Conservation (phyloP, 2,888 invertebrate genomes). For the Chironomus riparius region DNA sequence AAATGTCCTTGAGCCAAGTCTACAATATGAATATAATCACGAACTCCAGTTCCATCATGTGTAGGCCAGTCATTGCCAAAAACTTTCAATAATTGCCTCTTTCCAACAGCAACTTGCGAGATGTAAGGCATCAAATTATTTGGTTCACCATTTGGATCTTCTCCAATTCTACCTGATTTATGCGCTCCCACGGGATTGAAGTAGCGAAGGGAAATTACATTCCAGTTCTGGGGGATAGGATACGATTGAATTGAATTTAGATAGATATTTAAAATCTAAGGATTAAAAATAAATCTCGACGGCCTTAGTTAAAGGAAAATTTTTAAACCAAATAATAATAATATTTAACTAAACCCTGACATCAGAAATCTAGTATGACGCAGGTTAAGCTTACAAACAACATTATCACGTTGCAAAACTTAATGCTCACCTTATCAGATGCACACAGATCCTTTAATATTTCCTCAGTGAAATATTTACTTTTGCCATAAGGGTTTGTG, state of each 20-base stretch:
- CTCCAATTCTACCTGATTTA: conserved; percentile 78
- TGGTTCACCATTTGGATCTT: conserved; percentile 85
- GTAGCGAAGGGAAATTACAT: conserved; percentile 77
- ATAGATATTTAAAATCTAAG: too few relatives aligned
- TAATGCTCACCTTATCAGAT: conserved; percentile 61
- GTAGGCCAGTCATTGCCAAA: conserved; percentile 85
- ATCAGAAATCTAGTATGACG: too few relatives aligned
- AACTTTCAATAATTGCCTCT: conserved; percentile 60
- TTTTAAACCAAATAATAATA: too few relatives aligned
- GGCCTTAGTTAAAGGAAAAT: too few relatives aligned
- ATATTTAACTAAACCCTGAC: too few relatives aligned
- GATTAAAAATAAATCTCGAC: too few relatives aligned
- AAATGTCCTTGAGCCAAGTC: conserved; percentile 90
- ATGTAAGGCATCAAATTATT: conserved; percentile 94
- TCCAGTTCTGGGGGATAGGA: too few relatives aligned
- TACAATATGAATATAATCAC: conserved; percentile 79
- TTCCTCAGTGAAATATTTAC: conserved; percentile 90
- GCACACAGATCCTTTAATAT: conserved; percentile 76
- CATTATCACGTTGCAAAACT: too few relatives aligned
- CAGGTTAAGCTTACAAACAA: too few relatives aligned
- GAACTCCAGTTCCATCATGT: conserved; percentile 77
- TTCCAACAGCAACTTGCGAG: conserved; percentile 82
- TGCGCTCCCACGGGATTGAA: conserved; percentile 97
- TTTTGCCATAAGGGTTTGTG: too few relatives aligned
- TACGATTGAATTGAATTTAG: too few relatives aligned